A percentile compares a stretch with the other conserved stretches of the same genome.
Evolutionary conservation across 1,140 invertebrate genomes (phyloP).

Genomic region (Procambarus clarkii): DNA sequence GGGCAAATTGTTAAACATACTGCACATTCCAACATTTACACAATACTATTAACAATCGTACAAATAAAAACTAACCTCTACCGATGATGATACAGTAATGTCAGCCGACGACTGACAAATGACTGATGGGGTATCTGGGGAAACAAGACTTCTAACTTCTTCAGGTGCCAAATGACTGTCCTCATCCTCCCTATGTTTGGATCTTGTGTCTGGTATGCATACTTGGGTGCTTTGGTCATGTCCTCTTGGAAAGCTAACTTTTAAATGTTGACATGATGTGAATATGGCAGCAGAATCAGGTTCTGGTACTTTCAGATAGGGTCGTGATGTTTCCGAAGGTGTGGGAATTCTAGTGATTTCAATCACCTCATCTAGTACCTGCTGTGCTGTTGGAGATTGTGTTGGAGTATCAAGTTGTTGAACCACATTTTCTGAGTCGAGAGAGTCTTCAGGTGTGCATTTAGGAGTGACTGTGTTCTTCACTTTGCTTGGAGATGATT

Average conservation of each 20-base stretch:
- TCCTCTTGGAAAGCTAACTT: not conserved
- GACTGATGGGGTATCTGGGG: not conserved
- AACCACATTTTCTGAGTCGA: not conserved
- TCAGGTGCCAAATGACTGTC: not conserved
- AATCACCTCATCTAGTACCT: not conserved
- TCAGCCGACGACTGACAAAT: slow-evolving; percentile 25
- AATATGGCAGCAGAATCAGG: not conserved
- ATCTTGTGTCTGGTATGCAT: not conserved
- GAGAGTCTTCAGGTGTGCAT: not conserved
- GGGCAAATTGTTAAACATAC: too few relatives aligned
- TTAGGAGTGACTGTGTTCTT: not conserved
- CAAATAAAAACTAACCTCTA: slow-evolving; percentile 18
- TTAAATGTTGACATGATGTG: not conserved
- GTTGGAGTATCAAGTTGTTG: not conserved
- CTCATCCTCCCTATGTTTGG: not conserved
- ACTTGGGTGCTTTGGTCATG: slow-evolving; percentile 1
- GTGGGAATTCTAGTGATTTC: not conserved
- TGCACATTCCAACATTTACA: too few relatives aligned
- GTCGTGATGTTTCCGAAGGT: not conserved
- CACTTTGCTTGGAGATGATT: not conserved
- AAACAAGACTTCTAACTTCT: not conserved
- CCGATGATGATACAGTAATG: slow-evolving; percentile 19
- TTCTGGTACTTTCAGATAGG: not conserved
- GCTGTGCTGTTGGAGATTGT: not conserved
- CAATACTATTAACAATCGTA: too few relatives aligned